These are phyloP conservation scores for Oxyruncus cristatus DNA, from an alignment of 2,113 vertebrate genomes.

Conservation along the genomic window DNA sequence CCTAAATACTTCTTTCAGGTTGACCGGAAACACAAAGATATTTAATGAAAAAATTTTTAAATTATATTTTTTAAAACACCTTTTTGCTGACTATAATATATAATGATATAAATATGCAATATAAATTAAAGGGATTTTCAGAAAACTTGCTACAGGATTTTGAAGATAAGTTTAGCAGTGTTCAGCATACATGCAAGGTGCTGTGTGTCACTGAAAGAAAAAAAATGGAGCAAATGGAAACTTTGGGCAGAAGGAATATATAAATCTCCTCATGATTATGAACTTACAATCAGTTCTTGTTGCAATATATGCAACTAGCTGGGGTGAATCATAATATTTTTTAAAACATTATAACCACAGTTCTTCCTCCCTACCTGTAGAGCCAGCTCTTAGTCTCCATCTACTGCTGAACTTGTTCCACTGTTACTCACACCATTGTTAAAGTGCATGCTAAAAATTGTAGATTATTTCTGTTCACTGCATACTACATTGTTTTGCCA, in stretches of 20 bases:
- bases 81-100: neutral
- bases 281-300: no score
- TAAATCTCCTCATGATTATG: neutral
- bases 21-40: neutral
- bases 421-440: slow-evolving; percentile 77
- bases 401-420: slow-evolving; percentile 72
- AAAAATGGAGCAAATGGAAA: neutral
- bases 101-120: neutral
- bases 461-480: slow-evolving; percentile 78
- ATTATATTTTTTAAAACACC: neutral
- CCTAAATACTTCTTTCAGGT: neutral
- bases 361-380: slow-evolving; percentile 54
- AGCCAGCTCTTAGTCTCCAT: slow-evolving; percentile 72
- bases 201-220: neutral
- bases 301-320: no score
- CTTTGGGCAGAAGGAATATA: neutral
- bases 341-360: neutral
- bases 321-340: no score
- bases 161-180: neutral
- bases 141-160: neutral
- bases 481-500: slow-evolving; percentile 74
- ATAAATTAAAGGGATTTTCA: neutral
- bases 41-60: neutral
- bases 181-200: neutral
- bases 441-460: slow-evolving; percentile 76